Base-by-base conservation (phyloP, 1,140 invertebrate species). In the Schlechtendalia chinensis region DNA sequence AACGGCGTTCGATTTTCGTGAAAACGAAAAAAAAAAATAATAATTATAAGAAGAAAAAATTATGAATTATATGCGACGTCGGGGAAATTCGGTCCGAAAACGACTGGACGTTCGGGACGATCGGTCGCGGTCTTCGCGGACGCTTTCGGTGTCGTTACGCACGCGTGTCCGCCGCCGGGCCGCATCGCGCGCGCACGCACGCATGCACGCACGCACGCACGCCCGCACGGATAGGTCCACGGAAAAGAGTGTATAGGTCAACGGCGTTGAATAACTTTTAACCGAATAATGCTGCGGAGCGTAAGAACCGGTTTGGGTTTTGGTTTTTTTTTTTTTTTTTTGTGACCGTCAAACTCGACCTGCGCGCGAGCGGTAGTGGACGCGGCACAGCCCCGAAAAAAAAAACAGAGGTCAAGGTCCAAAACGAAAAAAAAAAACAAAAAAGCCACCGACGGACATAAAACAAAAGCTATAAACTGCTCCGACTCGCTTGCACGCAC, bases 391-490 rank as follows among this genome's bases (percentile, higher is more conserved):
- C 74, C 74, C 74, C 74, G 58, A 77, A 77, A 71, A n/a, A n/a
- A n/a, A n/a, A 77, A 61, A 45, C 74, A 77, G 74, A 77, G 74
- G 74, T 77, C 74, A 77, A 77, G 74, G 74, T 61, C 74, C 74
- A 58, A 45, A 61, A 50, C 17, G 27, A 45, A 59, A 67, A 58
- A 77, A 77, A 77, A 77, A 77, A 58, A 54, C 74, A 77, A n/a
- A n/a, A n/a, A n/a, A n/a, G n/a, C n/a, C 58, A 1, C 45, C 47
- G 75, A 79, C 19, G 58, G 22, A 59, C 75, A 79, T 79, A 79
- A 79, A 50, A 79, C 75, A 79, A 79, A 79, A 79, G 75, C 75
- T 63, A 79, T 79, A 79, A 79, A 79, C 75, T 58, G 58, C 22
- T 61, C 16, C 24, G 29, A 16, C 39, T 58, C 56, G 10, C 58